These are phyloP conservation scores for Belgica antarctica DNA, from an alignment of 2,888 invertebrate species.

Conservation along the genomic window DNA sequence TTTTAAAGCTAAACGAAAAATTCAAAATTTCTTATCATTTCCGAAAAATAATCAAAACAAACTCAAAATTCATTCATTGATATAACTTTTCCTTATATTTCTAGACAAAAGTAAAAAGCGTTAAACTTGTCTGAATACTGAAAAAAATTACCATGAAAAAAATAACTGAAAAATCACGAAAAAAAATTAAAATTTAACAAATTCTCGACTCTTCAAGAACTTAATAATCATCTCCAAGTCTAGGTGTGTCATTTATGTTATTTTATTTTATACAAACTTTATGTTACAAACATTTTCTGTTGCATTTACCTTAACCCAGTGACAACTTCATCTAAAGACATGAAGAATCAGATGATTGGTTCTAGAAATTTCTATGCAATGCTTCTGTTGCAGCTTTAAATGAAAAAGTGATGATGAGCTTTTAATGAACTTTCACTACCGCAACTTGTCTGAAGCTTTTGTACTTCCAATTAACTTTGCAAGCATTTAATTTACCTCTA, in stretches of 20 bases:
- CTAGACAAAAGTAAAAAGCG: slow-evolving; percentile 43
- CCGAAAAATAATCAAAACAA: too few species aligned
- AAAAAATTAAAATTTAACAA: slow-evolving; percentile 3
- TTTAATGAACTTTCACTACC: too few species aligned
- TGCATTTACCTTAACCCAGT: too few species aligned
- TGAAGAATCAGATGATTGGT: too few species aligned
- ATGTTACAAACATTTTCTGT: slow-evolving; percentile 45
- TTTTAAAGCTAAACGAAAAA: slow-evolving; percentile 29
- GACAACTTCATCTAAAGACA: too few species aligned
- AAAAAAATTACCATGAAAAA: slow-evolving; percentile 24
- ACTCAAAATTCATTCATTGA: slow-evolving; percentile 22
- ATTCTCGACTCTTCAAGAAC: neutral
- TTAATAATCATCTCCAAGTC: slow-evolving; percentile 38
- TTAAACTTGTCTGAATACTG: neutral
- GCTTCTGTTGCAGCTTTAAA: too few species aligned
- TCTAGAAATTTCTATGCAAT: too few species aligned
- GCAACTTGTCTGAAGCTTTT: too few species aligned
- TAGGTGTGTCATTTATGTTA: slow-evolving; percentile 43
- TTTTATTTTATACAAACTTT: slow-evolving; percentile 42
- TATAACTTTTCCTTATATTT: slow-evolving; percentile 37
- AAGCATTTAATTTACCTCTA: neutral
- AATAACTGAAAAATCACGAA: neutral
- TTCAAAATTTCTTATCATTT: slow-evolving; percentile 13
- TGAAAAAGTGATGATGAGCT: too few species aligned
- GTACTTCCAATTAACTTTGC: too few species aligned